These are phyloP conservation scores for Lasius platythorax DNA, from an alignment of 2,888 invertebrate species.

Conservation along the genomic window DNA sequence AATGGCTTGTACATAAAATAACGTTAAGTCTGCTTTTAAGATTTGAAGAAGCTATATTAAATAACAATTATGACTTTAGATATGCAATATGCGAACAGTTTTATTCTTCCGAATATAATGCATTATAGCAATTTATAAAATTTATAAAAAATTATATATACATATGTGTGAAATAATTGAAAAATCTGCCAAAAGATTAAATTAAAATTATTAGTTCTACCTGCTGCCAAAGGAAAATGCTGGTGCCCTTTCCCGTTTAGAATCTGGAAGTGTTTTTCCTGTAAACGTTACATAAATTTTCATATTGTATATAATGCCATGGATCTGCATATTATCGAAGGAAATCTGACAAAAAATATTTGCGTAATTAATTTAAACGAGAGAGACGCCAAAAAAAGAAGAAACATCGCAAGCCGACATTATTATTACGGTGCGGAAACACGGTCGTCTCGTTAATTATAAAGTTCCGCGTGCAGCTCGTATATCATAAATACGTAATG, in stretches of 20 bases:
- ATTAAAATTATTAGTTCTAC: slow-evolving; percentile 73
- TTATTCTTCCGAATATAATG: background rate
- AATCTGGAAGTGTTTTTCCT: slow-evolving; percentile 93
- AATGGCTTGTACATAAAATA: background rate
- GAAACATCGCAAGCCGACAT: background rate
- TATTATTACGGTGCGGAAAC: slow-evolving; percentile 9
- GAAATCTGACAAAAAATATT: background rate
- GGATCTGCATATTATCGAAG: background rate
- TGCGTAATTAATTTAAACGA: background rate
- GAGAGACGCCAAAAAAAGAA: background rate
- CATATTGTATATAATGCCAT: background rate
- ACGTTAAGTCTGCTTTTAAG: background rate
- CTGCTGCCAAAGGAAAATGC: slow-evolving; percentile 93
- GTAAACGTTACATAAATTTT: slow-evolving; percentile 50
- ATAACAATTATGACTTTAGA: background rate
- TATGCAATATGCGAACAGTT: background rate
- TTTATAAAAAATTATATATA: background rate
- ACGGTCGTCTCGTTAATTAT: background rate
- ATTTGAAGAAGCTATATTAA: background rate
- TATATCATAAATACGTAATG: slow-evolving; percentile 11
- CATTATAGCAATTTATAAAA: slow-evolving; percentile 6
- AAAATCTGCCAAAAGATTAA: background rate
- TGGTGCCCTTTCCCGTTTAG: slow-evolving; percentile 92
- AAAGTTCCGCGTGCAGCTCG: background rate
- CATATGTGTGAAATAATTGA: background rate